Base-by-base conservation (phyloP, 2,888 invertebrate genomes). In the Orthosia gothica region DNA sequence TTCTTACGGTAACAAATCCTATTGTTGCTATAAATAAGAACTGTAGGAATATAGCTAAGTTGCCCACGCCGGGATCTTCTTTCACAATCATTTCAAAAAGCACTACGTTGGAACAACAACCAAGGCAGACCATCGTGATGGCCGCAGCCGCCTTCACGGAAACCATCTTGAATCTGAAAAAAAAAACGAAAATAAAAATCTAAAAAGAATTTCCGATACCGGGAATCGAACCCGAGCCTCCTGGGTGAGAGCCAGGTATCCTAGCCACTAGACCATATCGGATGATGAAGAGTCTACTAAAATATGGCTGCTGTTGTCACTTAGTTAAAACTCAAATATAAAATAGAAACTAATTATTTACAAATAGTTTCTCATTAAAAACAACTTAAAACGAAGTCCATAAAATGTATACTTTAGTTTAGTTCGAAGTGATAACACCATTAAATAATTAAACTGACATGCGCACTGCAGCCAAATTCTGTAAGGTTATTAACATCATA, bases 31-130 rank as follows among this genome's bases (percentile, higher is more conserved):
- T 99, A 89, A 99, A 98, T 1, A 99, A 89, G 93, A 99, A 99
- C 92, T 99, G 99, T 1, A 98, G 97, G 92, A 99, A 99, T n/a
- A 99, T 99, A 47, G 99, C 98, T 62, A 99, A 96, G 92, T 99
- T 99, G 57, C 99, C 99, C 77, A 98, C 97, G 1, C 99, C 99
- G 2, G 99, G 99, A 92, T 99, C 99, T 89, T 98, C 97, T 93
- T 98, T 98, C 58, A 99, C 98, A 26, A 99, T 97, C 64, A 99
- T 95, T 93, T 99, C 99, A 86, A 99, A 95, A 91, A 99, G 99
- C 2, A 99, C 97, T 65, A 99, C 98, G 95, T 99, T 99, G 88
- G 98, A 97, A 94, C 99, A 99, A 93, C 99, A 99, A 76, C 99
- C 99, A 64, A 98, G 93, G 89, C 98, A 98, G 72, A 98, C 98